phyloP scores from a whole-genome alignment of 2,113 vertebrate species.

The Puntigrus tetrazona region DNA sequence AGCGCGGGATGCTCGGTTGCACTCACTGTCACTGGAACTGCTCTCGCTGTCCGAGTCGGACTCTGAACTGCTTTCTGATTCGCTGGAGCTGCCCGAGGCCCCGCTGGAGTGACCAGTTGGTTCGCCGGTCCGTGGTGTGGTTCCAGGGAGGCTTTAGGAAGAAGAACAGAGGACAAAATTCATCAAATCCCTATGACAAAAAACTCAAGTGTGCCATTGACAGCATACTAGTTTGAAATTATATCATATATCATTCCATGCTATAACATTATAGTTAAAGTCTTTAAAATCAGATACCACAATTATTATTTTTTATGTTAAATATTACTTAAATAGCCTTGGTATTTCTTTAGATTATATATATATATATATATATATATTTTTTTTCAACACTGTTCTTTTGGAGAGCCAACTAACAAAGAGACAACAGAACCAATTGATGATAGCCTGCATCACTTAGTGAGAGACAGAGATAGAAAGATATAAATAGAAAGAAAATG shows the following conservation, averaged over 20 bases:
- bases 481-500: conserved; percentile 15
- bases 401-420: conserved; percentile 2
- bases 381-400: conserved; percentile 1
- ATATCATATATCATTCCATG: too few relatives aligned
- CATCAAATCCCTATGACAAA: conserved; percentile 1
- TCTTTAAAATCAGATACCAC: neutral
- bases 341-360: neutral
- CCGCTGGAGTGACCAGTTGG: conserved; percentile 81
- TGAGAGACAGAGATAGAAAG: conserved; percentile 5
- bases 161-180: neutral
- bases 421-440: neutral
- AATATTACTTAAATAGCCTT: neutral
- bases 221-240: too few relatives aligned
- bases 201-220: neutral
- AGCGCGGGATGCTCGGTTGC: conserved; percentile 83
- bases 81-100: conserved; percentile 85
- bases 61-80: conserved; percentile 87
- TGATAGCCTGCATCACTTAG: conserved; percentile 30
- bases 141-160: conserved; percentile 67
- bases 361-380: conserved; percentile 1
- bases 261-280: too few relatives aligned
- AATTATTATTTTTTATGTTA: neutral
- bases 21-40: conserved; percentile 80
- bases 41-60: conserved; percentile 83
- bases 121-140: conserved; percentile 68